A percentile compares a stretch with the other conserved stretches of the same genome.
phyloP scores from a whole-genome alignment of 2,888 invertebrate genomes.

The Noctua fimbriata region DNA sequence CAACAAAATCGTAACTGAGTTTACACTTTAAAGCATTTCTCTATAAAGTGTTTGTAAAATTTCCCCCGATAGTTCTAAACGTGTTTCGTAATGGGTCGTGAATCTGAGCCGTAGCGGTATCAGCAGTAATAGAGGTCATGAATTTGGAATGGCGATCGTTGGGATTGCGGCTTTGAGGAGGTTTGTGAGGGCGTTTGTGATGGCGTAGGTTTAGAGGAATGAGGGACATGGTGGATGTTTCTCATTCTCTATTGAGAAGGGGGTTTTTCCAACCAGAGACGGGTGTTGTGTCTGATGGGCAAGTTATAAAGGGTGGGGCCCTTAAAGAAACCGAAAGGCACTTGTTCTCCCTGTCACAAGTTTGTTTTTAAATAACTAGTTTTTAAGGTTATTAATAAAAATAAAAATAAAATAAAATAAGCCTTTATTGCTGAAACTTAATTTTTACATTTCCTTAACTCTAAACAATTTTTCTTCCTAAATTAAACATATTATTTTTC shows the following conservation, averaged over 20 bases:
- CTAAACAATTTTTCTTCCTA: no score
- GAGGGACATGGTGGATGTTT: no score
- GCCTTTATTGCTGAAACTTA: no score
- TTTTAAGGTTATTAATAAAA: no score
- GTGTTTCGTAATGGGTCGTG: constrained; percentile 56
- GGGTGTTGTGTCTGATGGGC: not conserved
- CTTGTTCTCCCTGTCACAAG: no score
- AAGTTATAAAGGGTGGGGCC: not conserved
- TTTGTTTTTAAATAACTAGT: no score
- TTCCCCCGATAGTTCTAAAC: constrained; percentile 55
- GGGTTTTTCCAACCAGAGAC: not conserved
- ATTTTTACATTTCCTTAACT: no score
- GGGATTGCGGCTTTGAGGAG: constrained; percentile 23
- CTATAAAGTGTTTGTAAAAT: constrained; percentile 50
- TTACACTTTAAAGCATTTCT: constrained; percentile 36
- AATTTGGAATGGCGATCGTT: constrained; percentile 48
- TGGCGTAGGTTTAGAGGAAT: not conserved
- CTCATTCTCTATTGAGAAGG: not conserved
- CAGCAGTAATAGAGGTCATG: constrained; percentile 49
- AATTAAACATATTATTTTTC: no score
- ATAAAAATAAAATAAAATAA: no score
- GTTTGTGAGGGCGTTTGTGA: not conserved
- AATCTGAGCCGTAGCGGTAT: constrained; percentile 42
- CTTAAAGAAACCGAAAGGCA: no score
- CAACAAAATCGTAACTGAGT: constrained; percentile 40